phyloP scores from a whole-genome alignment of 2,797 vertebrate species.

The Mormyrops boulengeri region DNA sequence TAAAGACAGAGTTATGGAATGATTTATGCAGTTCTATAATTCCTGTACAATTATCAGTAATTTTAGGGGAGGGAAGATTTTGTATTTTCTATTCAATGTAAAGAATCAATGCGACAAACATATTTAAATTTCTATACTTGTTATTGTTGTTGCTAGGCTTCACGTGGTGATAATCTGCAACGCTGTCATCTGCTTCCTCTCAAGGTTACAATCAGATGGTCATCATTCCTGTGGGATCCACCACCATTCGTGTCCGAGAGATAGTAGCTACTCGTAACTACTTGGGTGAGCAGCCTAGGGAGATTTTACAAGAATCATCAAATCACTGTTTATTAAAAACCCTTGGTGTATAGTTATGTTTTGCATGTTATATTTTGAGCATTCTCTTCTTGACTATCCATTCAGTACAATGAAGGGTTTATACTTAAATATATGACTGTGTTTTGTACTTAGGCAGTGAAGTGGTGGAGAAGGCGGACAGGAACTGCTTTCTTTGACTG shows the following conservation, averaged over 20 bases:
- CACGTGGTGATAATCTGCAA: neutral
- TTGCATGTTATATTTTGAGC: neutral
- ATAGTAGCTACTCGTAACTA: slow-evolving; percentile 80
- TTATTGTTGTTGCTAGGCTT: neutral
- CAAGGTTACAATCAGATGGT: slow-evolving; percentile 95
- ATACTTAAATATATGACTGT: neutral
- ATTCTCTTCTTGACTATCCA: neutral
- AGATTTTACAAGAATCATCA: neutral
- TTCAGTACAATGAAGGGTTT: neutral
- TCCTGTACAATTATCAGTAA: neutral
- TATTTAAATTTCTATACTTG: neutral
- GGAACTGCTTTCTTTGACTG: neutral
- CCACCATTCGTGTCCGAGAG: slow-evolving; percentile 82
- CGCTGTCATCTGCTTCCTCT: neutral
- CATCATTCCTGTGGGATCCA: slow-evolving; percentile 81
- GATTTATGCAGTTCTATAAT: neutral
- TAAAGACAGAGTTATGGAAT: neutral
- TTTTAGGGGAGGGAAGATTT: neutral
- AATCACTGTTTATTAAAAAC: neutral
- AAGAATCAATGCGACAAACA: neutral
- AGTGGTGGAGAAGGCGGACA: neutral
- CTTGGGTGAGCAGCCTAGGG: slow-evolving; percentile 66
- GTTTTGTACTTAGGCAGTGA: neutral
- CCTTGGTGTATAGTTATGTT: neutral
- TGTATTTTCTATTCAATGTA: neutral